Percentiles rank a stretch among this genome's conserved stretches.
Conservation (phyloP, 2,113 vertebrate genomes). For the Carassius auratus region DNA sequence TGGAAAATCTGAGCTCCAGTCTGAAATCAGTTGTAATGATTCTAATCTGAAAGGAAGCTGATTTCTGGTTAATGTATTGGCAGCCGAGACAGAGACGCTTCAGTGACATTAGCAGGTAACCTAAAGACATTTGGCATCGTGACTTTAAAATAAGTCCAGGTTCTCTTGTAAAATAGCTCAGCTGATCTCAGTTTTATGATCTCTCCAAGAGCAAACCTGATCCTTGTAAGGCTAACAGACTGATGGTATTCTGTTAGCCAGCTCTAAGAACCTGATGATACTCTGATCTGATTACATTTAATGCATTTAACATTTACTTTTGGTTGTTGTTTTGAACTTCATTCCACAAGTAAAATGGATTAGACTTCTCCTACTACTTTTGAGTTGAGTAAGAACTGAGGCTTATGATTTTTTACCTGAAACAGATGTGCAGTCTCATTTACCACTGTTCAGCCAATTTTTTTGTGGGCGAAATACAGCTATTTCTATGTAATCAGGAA, state of each 20-base stretch:
- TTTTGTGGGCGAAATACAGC: too few relatives aligned
- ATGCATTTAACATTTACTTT: not conserved
- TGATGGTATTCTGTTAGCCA: not conserved
- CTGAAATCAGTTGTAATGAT: not conserved
- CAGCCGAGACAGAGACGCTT: not conserved
- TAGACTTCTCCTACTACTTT: too few relatives aligned
- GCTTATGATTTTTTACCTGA: too few relatives aligned
- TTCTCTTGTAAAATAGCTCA: constrained; percentile 58
- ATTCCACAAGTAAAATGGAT: too few relatives aligned
- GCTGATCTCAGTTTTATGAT: constrained; percentile 48
- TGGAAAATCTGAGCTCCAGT: not conserved
- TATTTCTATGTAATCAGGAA: too few relatives aligned
- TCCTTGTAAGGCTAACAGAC: constrained; percentile 61
- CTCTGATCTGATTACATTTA: not conserved
- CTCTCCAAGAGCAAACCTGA: constrained; percentile 48
- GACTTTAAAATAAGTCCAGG: constrained; percentile 18
- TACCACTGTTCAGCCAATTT: too few relatives aligned
- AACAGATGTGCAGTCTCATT: too few relatives aligned
- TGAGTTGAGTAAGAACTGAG: too few relatives aligned
- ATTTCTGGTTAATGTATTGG: constrained; percentile 6
- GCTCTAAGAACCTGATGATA: not conserved
- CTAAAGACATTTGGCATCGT: constrained; percentile 45
- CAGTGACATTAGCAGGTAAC: constrained; percentile 13
- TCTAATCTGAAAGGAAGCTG: not conserved
- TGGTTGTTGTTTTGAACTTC: too few relatives aligned